phyloP scores from a whole-genome alignment of 1,140 invertebrate species.

The Spodoptera frugiperda region DNA sequence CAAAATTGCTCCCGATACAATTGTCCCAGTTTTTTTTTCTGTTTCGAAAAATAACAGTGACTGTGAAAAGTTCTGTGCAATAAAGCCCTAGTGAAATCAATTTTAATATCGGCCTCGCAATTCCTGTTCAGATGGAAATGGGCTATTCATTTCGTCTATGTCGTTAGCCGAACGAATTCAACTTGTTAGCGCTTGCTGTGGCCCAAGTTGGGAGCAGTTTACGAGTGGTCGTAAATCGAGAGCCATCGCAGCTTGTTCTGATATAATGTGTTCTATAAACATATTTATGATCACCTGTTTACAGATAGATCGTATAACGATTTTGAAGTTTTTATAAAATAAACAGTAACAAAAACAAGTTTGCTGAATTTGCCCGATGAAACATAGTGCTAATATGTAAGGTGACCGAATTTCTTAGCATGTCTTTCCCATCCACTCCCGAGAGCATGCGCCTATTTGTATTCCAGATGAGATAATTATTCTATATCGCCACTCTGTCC shows the following conservation, averaged over 20 bases:
- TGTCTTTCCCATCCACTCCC: too few relatives aligned
- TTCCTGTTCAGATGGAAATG: slow-evolving; percentile 39
- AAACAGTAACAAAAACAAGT: too few relatives aligned
- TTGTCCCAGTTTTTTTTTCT: slow-evolving; percentile 11
- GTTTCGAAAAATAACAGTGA: slow-evolving; percentile 32
- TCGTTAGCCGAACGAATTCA: slow-evolving; percentile 51
- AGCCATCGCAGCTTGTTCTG: background rate
- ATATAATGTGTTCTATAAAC: background rate
- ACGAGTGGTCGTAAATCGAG: slow-evolving; percentile 15
- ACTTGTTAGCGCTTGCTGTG: slow-evolving; percentile 36
- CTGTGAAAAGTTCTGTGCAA: slow-evolving; percentile 47
- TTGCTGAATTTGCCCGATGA: background rate
- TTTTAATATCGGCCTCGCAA: slow-evolving; percentile 57
- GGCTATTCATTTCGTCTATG: slow-evolving; percentile 55
- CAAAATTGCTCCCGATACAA: slow-evolving; percentile 31
- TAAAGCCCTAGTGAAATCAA: slow-evolving; percentile 61
- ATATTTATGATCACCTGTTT: too few relatives aligned
- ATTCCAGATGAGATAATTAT: background rate
- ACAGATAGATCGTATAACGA: too few relatives aligned
- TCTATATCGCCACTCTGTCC: background rate
- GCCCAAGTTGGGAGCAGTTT: slow-evolving; percentile 15
- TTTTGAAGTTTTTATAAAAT: too few relatives aligned
- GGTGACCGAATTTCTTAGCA: too few relatives aligned
- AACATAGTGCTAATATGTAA: background rate
- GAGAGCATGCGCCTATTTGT: background rate